Conservation (phyloP, 2,797 vertebrate genomes). For the Alfaro cultratus region DNA sequence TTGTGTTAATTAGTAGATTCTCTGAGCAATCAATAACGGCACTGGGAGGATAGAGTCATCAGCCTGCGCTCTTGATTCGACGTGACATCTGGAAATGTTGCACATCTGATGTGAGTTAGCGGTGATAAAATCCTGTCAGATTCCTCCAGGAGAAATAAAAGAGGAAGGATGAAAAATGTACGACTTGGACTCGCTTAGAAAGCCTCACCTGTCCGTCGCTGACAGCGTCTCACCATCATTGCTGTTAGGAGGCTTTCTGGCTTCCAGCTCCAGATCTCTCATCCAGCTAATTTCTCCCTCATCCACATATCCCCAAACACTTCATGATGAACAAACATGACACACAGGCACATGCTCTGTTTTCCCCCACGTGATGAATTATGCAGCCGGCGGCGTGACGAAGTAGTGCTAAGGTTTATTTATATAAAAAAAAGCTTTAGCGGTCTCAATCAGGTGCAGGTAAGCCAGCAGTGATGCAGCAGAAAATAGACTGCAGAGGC, state of each 20-base stretch:
- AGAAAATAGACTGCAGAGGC: too few relatives aligned
- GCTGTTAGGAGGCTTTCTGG: slow-evolving; percentile 27
- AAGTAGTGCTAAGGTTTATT: slow-evolving; percentile 64
- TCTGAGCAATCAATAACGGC: slow-evolving; percentile 53
- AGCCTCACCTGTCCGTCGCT: slow-evolving; percentile 23
- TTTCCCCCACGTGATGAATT: slow-evolving; percentile 54
- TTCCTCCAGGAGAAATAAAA: slow-evolving; percentile 10
- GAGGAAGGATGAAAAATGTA: background rate
- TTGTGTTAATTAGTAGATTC: slow-evolving; percentile 51
- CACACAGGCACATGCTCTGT: slow-evolving; percentile 20
- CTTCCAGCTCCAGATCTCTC: slow-evolving; percentile 28
- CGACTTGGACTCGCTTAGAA: background rate
- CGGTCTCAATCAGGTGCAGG: slow-evolving; percentile 32
- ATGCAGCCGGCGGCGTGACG: slow-evolving; percentile 46
- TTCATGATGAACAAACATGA: slow-evolving; percentile 53
- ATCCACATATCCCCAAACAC: slow-evolving; percentile 27
- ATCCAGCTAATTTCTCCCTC: slow-evolving; percentile 43
- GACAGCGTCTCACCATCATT: slow-evolving; percentile 32
- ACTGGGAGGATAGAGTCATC: slow-evolving; percentile 44
- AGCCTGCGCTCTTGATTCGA: slow-evolving; percentile 17
- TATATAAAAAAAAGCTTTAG: slow-evolving; percentile 39
- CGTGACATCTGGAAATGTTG: slow-evolving; percentile 20
- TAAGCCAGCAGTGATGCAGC: background rate
- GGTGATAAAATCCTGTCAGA: slow-evolving; percentile 13
- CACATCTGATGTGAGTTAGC: slow-evolving; percentile 3